These are phyloP conservation scores for Agrotis puta DNA, from an alignment of 2,888 invertebrate genomes.

Conservation along the genomic window DNA sequence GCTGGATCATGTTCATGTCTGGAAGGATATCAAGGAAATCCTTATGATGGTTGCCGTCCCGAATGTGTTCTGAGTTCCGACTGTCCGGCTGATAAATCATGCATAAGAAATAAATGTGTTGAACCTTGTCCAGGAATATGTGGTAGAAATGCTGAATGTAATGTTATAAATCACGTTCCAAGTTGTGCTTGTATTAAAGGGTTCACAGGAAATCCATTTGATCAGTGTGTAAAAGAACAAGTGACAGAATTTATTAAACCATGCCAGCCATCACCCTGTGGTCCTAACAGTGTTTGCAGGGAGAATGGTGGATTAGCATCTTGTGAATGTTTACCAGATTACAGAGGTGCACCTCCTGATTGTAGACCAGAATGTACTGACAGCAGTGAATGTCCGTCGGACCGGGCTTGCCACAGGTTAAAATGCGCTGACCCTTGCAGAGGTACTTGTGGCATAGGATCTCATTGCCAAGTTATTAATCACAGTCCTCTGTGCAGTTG, in stretches of 20 bases:
- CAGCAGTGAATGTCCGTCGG: slow-evolving; percentile 94
- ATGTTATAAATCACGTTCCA: slow-evolving; percentile 96
- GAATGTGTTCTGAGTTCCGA: slow-evolving; percentile 97
- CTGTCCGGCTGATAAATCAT: slow-evolving; percentile 95
- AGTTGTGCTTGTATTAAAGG: slow-evolving; percentile 94
- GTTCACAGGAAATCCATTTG: slow-evolving; percentile 94
- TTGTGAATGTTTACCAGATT: slow-evolving; percentile 93
- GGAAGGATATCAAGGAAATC: slow-evolving; percentile 95
- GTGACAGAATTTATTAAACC: slow-evolving; percentile 89
- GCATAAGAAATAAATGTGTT: slow-evolving; percentile 95
- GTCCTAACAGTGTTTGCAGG: slow-evolving; percentile 94
- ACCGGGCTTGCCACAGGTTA: slow-evolving; percentile 94
- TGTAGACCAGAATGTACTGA: slow-evolving; percentile 95
- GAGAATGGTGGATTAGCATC: slow-evolving; percentile 94
- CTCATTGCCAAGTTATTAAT: slow-evolving; percentile 94
- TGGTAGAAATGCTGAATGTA: slow-evolving; percentile 95
- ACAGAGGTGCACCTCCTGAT: slow-evolving; percentile 93
- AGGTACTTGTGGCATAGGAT: slow-evolving; percentile 93
- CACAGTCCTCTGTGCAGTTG: slow-evolving; percentile 96
- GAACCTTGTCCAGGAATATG: slow-evolving; percentile 97
- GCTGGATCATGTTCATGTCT: slow-evolving; percentile 96
- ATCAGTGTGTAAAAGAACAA: slow-evolving; percentile 81
- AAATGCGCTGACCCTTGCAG: slow-evolving; percentile 95
- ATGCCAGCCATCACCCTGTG: slow-evolving; percentile 94
- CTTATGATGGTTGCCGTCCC: slow-evolving; percentile 96